Conservation (phyloP, 2,888 invertebrate species). For the Carcina quercana region DNA sequence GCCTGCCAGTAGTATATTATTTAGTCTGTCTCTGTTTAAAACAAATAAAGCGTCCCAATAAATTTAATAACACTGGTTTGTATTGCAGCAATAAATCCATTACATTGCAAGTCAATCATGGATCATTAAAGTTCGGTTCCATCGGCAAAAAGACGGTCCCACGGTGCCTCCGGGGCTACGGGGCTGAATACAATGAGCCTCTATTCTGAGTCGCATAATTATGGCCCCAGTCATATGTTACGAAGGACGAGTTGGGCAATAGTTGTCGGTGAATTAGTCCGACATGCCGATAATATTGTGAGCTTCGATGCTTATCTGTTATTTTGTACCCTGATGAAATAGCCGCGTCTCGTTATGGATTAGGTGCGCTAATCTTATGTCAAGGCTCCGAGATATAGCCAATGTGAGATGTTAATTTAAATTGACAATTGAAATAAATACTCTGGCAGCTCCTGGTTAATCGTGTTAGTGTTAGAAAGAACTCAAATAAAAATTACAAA, state of each 20-base stretch:
- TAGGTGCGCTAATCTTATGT: too few species aligned
- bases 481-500: too few species aligned
- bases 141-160: slow-evolving; percentile 23
- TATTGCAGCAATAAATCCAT: slow-evolving; percentile 6
- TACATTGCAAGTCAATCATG: slow-evolving; percentile 7
- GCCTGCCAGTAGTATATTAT: too few species aligned
- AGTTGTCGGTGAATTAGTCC: slow-evolving; percentile 25
- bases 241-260: slow-evolving; percentile 37
- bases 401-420: too few species aligned
- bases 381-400: too few species aligned
- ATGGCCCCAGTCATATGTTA: slow-evolving; percentile 22
- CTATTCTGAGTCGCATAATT: slow-evolving; percentile 23
- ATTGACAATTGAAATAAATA: too few species aligned
- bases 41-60: too few species aligned
- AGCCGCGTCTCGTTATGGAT: not conserved
- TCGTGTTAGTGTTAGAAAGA: too few species aligned
- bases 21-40: too few species aligned
- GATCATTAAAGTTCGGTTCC: slow-evolving; percentile 14
- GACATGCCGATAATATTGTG: slow-evolving; percentile 28
- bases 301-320: slow-evolving; percentile 22
- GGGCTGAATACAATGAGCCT: slow-evolving; percentile 22
- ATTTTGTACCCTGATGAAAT: slow-evolving; percentile 7
- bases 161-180: slow-evolving; percentile 21
- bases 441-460: too few species aligned
- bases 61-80: slow-evolving; percentile 4